phyloP scores from a whole-genome alignment of 2,113 vertebrate species.

The Bucco capensis region DNA sequence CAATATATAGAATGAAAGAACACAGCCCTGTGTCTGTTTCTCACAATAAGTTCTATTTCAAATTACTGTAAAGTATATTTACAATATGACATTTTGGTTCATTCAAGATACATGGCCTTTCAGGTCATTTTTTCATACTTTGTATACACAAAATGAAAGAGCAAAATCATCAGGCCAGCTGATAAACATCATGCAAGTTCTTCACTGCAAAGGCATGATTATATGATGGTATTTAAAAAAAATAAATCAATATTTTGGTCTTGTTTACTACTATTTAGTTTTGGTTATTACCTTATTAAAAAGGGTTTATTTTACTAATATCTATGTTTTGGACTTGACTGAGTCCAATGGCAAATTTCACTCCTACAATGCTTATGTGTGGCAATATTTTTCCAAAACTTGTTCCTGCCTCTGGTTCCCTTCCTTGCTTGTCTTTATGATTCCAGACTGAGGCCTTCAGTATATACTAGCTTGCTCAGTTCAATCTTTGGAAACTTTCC shows the following conservation, averaged over 20 bases:
- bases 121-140: not conserved
- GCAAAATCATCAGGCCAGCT: not conserved
- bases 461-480: not conserved
- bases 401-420: not conserved
- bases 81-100: not conserved
- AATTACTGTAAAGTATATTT: not conserved
- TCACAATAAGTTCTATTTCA: not conserved
- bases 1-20: not conserved
- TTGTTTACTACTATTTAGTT: not conserved
- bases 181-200: not conserved
- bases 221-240: not conserved
- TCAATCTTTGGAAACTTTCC: not conserved
- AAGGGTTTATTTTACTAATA: not conserved
- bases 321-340: not conserved
- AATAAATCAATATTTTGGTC: not conserved
- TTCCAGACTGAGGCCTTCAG: not conserved
- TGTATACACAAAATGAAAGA: not conserved
- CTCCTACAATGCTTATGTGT: not conserved
- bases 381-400: not conserved
- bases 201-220: not conserved
- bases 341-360: not conserved
- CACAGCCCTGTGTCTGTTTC: not conserved
- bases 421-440: not conserved
- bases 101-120: not conserved
- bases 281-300: not conserved